These are phyloP conservation scores for Drosophila ficusphila DNA, from an alignment of 1,140 invertebrate genomes.

Conservation along the genomic window DNA sequence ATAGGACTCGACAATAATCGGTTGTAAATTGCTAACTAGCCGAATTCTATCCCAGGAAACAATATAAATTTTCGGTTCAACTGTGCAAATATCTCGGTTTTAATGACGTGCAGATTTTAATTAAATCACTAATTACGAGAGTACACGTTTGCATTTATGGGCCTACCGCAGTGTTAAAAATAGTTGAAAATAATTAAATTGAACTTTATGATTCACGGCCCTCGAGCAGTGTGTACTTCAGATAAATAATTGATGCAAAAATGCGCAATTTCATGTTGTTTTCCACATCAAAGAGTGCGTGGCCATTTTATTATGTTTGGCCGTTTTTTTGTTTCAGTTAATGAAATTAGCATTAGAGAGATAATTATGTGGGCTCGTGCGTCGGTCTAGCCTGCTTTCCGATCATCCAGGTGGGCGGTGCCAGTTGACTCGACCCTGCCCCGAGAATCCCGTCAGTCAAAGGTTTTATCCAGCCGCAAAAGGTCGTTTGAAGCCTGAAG, in stretches of 20 bases:
- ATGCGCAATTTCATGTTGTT: constrained; percentile 25
- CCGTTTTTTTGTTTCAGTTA: constrained; percentile 23
- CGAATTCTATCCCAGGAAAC: neutral
- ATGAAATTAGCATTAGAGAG: constrained; percentile 33
- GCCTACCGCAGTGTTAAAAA: constrained; percentile 52
- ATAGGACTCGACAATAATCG: constrained; percentile 13
- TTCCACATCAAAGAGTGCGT: constrained; percentile 28
- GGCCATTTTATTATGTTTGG: neutral
- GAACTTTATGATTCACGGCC: constrained; percentile 3
- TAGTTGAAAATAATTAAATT: constrained; percentile 64
- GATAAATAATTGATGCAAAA: constrained; percentile 23
- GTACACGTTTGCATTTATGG: constrained; percentile 44
- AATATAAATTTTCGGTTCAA: constrained; percentile 22
- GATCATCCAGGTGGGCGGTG: neutral
- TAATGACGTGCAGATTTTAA: constrained; percentile 65
- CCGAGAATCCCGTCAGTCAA: neutral
- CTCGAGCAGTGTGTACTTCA: neutral
- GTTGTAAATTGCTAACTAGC: constrained; percentile 13
- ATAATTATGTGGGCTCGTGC: constrained; percentile 12
- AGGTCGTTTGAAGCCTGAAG: neutral
- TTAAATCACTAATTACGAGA: constrained; percentile 70
- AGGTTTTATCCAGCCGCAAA: neutral
- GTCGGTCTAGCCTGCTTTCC: neutral
- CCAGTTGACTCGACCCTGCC: neutral
- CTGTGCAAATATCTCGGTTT: constrained; percentile 16